A percentile compares a stretch with the other conserved stretches of the same genome.
phyloP scores from a whole-genome alignment of 2,797 vertebrate species.

The Leucoraja ocellata region DNA sequence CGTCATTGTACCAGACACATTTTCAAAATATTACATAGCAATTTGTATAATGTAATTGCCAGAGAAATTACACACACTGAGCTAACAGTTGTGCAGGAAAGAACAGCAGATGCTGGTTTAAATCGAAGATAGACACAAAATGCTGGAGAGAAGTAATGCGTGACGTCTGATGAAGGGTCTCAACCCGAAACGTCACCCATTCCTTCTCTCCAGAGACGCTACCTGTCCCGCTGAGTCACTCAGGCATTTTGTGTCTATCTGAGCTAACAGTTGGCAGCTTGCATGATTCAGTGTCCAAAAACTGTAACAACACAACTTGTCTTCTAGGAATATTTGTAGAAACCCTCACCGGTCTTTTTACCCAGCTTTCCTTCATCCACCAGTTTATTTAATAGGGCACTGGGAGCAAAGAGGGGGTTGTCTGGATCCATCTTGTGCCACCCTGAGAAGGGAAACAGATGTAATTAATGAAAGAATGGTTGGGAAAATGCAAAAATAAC shows the following conservation, averaged over 20 bases:
- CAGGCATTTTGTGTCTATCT: too few relatives aligned
- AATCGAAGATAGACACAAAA: too few relatives aligned
- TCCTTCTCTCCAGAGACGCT: too few relatives aligned
- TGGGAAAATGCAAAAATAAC: neutral
- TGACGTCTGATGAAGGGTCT: too few relatives aligned
- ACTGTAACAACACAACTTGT: neutral
- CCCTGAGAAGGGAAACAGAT: conserved; percentile 55
- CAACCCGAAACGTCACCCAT: too few relatives aligned
- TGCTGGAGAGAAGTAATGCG: too few relatives aligned
- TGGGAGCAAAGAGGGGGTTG: conserved; percentile 74
- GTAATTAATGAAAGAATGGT: neutral
- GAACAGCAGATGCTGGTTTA: too few relatives aligned
- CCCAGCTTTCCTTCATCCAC: conserved; percentile 84
- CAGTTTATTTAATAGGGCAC: conserved; percentile 71
- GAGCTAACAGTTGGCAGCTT: conserved; percentile 7
- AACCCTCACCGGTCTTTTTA: conserved; percentile 88
- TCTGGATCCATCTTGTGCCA: conserved; percentile 69
- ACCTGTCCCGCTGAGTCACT: too few relatives aligned
- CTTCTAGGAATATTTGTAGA: conserved; percentile 69
- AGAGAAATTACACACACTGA: neutral
- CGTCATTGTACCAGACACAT: neutral
- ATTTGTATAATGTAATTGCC: neutral
- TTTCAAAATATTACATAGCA: neutral
- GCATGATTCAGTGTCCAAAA: conserved; percentile 7
- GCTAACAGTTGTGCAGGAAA: neutral